Evolutionary conservation across 2,888 invertebrate genomes (phyloP).

Genomic region (Ctena decussata): DNA sequence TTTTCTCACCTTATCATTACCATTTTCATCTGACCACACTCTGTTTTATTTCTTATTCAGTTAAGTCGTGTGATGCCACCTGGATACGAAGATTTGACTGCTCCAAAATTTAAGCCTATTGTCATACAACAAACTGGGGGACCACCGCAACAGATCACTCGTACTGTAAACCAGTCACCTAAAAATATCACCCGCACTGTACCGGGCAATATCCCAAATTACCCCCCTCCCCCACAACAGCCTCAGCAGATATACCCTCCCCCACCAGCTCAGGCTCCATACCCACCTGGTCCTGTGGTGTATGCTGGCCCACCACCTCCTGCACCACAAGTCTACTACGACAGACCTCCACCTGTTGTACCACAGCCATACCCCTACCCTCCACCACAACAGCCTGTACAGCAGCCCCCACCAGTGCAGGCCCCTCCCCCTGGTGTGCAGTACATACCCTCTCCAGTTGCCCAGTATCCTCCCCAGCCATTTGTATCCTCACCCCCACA

Average conservation of each 20-base stretch:
- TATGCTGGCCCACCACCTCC: not conserved
- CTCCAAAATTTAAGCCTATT: not conserved
- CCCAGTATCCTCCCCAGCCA: conserved; percentile 1
- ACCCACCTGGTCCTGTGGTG: not conserved
- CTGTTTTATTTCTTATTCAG: conserved; percentile 41
- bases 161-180: not conserved
- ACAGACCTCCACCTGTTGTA: not conserved
- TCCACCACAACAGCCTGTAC: not conserved
- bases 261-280: conserved; percentile 18
- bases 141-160: conserved; percentile 11
- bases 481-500: conserved; percentile 8
- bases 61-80: conserved; percentile 68
- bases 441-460: not conserved
- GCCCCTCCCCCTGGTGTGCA: not conserved
- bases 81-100: conserved; percentile 55
- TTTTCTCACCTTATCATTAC: too few relatives aligned
- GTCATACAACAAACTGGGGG: not conserved
- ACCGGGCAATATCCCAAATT: not conserved
- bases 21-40: not conserved
- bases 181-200: not conserved
- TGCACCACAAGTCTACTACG: conserved; percentile 6
- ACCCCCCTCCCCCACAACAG: conserved; percentile 5
- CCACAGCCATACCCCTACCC: not conserved
- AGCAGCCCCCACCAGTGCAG: not conserved
- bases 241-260: not conserved